Percentiles rank a stretch among this genome's conserved stretches.
Conservation (phyloP, 2,888 invertebrate genomes). For the Lepidocyrtinus sp. region DNA sequence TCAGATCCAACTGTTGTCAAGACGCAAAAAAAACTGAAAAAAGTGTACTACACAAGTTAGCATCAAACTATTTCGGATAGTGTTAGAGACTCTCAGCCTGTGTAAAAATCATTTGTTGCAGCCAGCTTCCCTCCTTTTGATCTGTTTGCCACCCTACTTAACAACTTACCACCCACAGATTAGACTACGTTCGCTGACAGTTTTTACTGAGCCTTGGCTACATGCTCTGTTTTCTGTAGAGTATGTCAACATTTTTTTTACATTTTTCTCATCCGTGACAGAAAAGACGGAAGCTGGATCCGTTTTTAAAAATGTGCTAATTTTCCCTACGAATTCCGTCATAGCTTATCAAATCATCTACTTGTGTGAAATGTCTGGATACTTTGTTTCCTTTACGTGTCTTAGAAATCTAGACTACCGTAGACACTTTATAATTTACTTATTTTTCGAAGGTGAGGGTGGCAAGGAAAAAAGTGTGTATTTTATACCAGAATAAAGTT, state of each 20-base stretch:
- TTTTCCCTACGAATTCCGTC: neutral
- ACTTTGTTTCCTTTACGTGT: neutral
- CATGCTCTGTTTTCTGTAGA: no score
- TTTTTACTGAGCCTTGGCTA: conserved; percentile 16
- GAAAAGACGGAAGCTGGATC: neutral
- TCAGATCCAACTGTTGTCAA: no score
- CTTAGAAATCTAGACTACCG: no score
- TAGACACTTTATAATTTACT: neutral
- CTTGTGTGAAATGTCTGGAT: neutral
- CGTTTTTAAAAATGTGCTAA: neutral
- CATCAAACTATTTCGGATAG: no score
- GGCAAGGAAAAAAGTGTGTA: no score
- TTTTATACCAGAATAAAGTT: no score
- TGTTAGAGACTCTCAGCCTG: no score
- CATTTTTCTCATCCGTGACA: no score
- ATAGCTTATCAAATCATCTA: neutral
- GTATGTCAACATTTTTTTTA: no score
- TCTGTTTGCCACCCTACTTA: conserved; percentile 47
- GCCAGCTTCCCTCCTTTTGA: neutral
- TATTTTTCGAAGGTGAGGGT: neutral
- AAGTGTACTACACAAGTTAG: no score
- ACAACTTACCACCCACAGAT: conserved; percentile 49
- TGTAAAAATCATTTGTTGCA: neutral
- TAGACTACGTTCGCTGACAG: conserved; percentile 39
- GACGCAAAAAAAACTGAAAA: no score